phyloP scores from a whole-genome alignment of 2,797 vertebrate genomes.

The Squalus acanthias region DNA sequence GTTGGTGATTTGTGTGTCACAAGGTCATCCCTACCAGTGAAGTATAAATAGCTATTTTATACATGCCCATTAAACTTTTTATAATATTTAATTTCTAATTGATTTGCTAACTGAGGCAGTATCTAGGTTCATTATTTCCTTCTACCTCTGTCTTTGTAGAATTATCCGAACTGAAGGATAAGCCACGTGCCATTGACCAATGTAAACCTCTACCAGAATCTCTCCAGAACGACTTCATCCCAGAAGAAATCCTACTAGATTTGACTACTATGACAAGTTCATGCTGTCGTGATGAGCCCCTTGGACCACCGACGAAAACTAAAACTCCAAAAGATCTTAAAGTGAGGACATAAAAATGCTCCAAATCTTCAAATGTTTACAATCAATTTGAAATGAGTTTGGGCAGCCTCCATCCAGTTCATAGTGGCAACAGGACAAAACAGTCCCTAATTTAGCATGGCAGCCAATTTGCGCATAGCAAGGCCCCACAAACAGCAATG shows the following conservation, averaged over 20 bases:
- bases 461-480: no score
- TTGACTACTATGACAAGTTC: constrained; percentile 57
- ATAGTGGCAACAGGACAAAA: not conserved
- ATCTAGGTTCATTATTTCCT: constrained; percentile 30
- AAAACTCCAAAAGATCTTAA: constrained; percentile 50
- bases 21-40: not conserved
- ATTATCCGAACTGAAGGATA: constrained; percentile 47
- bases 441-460: not conserved
- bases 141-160: constrained; percentile 42
- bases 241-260: constrained; percentile 66
- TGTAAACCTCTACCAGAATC: constrained; percentile 45
- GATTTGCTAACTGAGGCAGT: not conserved
- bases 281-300: constrained; percentile 46
- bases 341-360: constrained; percentile 39
- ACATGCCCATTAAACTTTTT: not conserved
- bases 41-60: not conserved
- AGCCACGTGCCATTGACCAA: constrained; percentile 34
- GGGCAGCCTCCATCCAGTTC: not conserved
- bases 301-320: constrained; percentile 51
- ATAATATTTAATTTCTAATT: constrained; percentile 7
- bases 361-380: not conserved
- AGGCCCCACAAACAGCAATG: no score
- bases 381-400: not conserved
- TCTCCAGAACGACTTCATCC: constrained; percentile 55
- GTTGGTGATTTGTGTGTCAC: not conserved